Evolutionary conservation across 1,140 invertebrate genomes (phyloP), one percentile per base, ranked within the genome.

Genomic region (Diachasma alloeum): DNA sequence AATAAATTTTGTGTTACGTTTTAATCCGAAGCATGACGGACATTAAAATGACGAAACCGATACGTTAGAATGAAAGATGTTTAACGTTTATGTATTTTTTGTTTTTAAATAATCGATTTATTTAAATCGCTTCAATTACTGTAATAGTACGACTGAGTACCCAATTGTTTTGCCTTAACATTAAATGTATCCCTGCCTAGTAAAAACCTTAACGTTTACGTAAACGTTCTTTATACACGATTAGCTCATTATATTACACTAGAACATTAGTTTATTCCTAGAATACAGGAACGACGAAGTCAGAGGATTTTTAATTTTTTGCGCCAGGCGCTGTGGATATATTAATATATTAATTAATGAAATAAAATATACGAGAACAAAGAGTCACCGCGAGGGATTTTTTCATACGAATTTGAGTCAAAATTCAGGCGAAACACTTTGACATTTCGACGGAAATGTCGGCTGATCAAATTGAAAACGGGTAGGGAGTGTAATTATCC

Each of bases 401-500:
- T 70, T 75, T 46, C 46, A 46, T 67, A 26, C 22, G 17, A 59
- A 39, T 74, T 74, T 76, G 24, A 39, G 24, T 48, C 6, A n/a
- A 63, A 42, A 66, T 42, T 13, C 13, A 42, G 19, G 56, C 72
- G 53, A 19, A 15, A 26, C 63, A 66, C 19, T 48, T 73, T 66
- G n/a, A 72, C 17, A 8, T n/a, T n/a, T 63, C 44, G 42, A 70
- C 53, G 44, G 66, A 71, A 66, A 42, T 31, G n/a, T 17, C 15
- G 66, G 36, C 26, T 74, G 24, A 53, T 66, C 80, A 81, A 83
- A 85, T 85, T 85, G 83, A 84, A 84, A 84, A 80, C 71, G 78
- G 56, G 81, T 85, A 83, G 83, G 83, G 84, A 84, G 84, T 84
- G 76, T 72, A 17, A 66, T 37, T 19, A 59, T 26, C 13, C 44